These are phyloP conservation scores for Bradynema listronoti DNA, from an alignment of 1,140 invertebrate species.

Conservation along the genomic window DNA sequence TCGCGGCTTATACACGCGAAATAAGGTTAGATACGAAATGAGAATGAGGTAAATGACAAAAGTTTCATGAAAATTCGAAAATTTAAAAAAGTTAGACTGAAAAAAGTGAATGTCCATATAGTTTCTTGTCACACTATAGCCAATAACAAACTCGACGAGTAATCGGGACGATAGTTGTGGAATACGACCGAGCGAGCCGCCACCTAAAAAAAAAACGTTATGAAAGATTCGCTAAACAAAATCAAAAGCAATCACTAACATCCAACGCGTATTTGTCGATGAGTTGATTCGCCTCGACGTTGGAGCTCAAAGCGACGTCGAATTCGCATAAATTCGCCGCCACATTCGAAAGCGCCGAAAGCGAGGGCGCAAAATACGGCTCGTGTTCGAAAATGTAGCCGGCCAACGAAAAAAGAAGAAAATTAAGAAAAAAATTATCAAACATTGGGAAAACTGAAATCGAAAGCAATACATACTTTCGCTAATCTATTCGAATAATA, in stretches of 20 bases:
- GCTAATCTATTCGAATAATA: too few relatives aligned
- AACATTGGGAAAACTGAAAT: too few relatives aligned
- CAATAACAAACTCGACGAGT: too few relatives aligned
- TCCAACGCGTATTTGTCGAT: slow-evolving; percentile 27
- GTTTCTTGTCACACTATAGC: too few relatives aligned
- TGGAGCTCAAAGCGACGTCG: neutral
- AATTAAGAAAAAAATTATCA: too few relatives aligned
- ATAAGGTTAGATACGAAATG: too few relatives aligned
- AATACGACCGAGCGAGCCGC: slow-evolving; percentile 16
- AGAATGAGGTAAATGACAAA: too few relatives aligned
- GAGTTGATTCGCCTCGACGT: slow-evolving; percentile 2
- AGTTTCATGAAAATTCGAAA: too few relatives aligned
- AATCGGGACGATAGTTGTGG: slow-evolving; percentile 22
- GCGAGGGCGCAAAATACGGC: slow-evolving; percentile 18
- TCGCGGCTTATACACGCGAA: too few relatives aligned
- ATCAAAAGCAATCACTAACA: slow-evolving; percentile 14
- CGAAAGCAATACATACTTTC: too few relatives aligned
- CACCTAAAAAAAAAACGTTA: slow-evolving; percentile 17
- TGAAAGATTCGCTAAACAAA: neutral
- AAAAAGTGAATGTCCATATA: too few relatives aligned
- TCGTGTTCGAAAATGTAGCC: slow-evolving; percentile 32
- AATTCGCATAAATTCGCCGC: neutral
- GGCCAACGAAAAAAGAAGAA: slow-evolving; percentile 21
- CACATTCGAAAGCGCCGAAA: slow-evolving; percentile 4
- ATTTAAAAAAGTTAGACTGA: too few relatives aligned